Evolutionary conservation across 2,113 vertebrate genomes (phyloP).

Genomic region (Eurypyga helias): DNA sequence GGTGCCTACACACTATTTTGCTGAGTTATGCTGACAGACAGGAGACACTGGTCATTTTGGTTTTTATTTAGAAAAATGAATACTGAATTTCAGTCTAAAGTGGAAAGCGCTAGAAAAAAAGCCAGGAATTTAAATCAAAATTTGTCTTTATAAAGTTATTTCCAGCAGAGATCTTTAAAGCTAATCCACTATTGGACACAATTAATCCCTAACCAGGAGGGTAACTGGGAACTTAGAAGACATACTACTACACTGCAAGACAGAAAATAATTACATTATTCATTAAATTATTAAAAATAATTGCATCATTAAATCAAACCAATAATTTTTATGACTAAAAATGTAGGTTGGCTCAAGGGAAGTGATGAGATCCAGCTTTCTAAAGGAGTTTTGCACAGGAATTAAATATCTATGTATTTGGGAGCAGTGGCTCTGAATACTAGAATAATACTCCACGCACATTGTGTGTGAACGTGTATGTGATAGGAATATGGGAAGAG

Average conservation of each 20-base stretch:
- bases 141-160: not conserved
- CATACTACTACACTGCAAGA: not conserved
- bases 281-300: not conserved
- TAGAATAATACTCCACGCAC: not conserved
- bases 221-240: not conserved
- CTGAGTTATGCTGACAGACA: not conserved
- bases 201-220: not conserved
- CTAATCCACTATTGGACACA: not conserved
- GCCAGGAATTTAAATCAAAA: not conserved
- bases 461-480: not conserved
- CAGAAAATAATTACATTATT: not conserved
- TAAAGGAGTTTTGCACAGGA: not conserved
- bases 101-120: not conserved
- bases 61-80: not conserved
- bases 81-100: not conserved
- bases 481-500: not conserved
- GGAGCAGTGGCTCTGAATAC: not conserved
- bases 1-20: not conserved
- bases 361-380: not conserved
- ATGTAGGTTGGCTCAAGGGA: not conserved
- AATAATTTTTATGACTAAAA: not conserved
- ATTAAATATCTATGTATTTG: not conserved
- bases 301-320: not conserved
- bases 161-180: not conserved
- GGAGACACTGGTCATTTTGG: not conserved